These are phyloP conservation scores for Batillaria attramentaria DNA, from an alignment of 1,140 invertebrate genomes.

Conservation along the genomic window DNA sequence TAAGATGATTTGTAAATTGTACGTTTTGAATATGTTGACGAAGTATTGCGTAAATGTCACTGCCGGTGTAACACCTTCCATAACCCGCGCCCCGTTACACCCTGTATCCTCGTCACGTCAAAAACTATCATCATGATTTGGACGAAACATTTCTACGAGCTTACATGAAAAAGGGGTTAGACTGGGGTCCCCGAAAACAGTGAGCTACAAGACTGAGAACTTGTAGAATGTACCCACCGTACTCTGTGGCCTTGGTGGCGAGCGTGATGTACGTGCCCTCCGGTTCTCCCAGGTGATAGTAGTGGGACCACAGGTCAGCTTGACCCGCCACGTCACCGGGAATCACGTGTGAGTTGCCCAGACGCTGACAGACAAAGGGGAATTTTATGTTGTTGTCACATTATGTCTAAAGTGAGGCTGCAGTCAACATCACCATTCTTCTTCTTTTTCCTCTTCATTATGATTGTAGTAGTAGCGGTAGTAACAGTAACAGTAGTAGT, in stretches of 20 bases:
- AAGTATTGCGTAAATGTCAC: too few relatives aligned
- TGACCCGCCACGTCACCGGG: constrained; percentile 26
- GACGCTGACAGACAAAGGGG: not conserved
- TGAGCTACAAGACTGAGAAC: too few relatives aligned
- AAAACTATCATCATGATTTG: too few relatives aligned
- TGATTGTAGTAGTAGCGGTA: not conserved
- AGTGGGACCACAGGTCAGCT: constrained; percentile 32
- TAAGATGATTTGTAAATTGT: too few relatives aligned
- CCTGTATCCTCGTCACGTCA: too few relatives aligned
- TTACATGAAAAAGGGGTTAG: too few relatives aligned
- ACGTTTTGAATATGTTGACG: too few relatives aligned
- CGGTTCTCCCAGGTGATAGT: constrained; percentile 31
- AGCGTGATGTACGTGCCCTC: constrained; percentile 10
- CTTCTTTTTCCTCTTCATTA: not conserved
- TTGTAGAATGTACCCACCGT: constrained; percentile 11
- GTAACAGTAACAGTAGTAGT: not conserved
- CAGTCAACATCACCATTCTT: not conserved
- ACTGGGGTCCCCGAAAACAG: too few relatives aligned
- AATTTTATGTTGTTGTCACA: not conserved
- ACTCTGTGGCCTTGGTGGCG: not conserved
- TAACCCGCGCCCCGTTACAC: too few relatives aligned
- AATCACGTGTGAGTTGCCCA: constrained; percentile 17
- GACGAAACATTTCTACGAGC: too few relatives aligned
- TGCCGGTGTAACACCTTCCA: too few relatives aligned
- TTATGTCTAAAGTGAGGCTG: not conserved